phyloP scores from a whole-genome alignment of 2,113 vertebrate species.

The Pollachius pollachius region DNA sequence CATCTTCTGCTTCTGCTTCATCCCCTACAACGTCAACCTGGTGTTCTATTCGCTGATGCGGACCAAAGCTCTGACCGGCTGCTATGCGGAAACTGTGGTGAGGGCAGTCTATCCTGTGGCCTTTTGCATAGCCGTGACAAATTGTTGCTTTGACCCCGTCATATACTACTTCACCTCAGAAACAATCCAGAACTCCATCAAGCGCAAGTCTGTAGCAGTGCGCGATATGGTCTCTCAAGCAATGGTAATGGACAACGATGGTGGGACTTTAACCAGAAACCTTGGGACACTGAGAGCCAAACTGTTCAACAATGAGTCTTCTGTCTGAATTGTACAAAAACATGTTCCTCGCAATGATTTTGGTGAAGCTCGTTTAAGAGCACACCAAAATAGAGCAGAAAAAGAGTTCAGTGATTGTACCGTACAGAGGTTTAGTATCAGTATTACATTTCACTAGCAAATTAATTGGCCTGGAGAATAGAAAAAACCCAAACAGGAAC shows the following conservation, averaged over 20 bases:
- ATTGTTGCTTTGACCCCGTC: slow-evolving; percentile 97
- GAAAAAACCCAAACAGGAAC: too few species aligned
- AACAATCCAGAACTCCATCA: slow-evolving; percentile 93
- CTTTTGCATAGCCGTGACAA: slow-evolving; percentile 91
- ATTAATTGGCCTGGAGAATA: too few species aligned
- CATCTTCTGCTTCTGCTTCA: slow-evolving; percentile 96
- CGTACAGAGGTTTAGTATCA: too few species aligned
- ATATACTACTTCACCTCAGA: slow-evolving; percentile 98
- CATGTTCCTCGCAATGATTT: too few species aligned
- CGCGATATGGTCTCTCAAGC: slow-evolving; percentile 71
- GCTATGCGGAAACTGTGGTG: slow-evolving; percentile 79
- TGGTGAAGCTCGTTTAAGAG: too few species aligned
- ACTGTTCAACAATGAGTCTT: slow-evolving; percentile 76
- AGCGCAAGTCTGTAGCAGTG: slow-evolving; percentile 75
- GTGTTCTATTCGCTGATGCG: slow-evolving; percentile 94
- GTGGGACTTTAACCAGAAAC: slow-evolving; percentile 56
- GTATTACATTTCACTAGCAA: too few species aligned
- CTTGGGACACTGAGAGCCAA: too few species aligned
- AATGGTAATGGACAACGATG: slow-evolving; percentile 79
- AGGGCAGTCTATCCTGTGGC: slow-evolving; percentile 92
- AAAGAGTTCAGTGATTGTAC: too few species aligned
- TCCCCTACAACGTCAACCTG: slow-evolving; percentile 92
- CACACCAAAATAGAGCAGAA: too few species aligned
- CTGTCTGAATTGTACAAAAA: slow-evolving; percentile 66
- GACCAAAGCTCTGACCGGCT: slow-evolving; percentile 82